Percentiles rank a stretch among this genome's conserved stretches.
Conservation (phyloP, 2,113 vertebrate genomes). For the Meles meles region DNA sequence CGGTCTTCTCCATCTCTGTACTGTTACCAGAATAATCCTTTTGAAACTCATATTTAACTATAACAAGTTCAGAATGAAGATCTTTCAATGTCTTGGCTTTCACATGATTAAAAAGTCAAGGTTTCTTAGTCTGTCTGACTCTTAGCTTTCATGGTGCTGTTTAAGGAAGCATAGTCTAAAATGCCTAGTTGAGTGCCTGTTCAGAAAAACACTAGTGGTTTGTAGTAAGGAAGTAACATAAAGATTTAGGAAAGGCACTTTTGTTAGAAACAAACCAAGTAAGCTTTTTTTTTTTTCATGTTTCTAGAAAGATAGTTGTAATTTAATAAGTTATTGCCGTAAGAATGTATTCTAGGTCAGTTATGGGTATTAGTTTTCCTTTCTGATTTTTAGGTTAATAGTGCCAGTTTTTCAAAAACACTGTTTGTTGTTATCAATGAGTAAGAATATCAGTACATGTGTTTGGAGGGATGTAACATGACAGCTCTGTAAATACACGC, state of each 20-base stretch:
- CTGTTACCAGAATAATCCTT: neutral
- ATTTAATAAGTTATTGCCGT: constrained; percentile 6
- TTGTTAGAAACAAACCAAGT: neutral
- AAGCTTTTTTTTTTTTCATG: neutral
- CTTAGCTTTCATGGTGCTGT: neutral
- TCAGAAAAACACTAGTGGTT: neutral
- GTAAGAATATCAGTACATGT: neutral
- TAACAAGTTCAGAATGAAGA: neutral
- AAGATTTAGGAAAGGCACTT: neutral
- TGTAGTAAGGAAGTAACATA: neutral
- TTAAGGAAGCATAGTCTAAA: neutral
- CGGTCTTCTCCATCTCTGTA: neutral
- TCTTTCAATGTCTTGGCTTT: neutral
- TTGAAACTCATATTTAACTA: neutral
- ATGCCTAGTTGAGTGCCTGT: neutral
- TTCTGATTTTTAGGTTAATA: neutral
- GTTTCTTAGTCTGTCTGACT: neutral
- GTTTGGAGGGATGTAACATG: neutral
- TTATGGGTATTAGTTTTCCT: neutral
- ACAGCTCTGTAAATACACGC: neutral
- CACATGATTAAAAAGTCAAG: neutral
- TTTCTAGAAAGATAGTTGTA: neutral
- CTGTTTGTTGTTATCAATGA: constrained; percentile 18
- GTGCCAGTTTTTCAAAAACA: neutral
- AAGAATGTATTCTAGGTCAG: neutral